Percentiles rank a stretch among this genome's conserved stretches.
phyloP scores from a whole-genome alignment of 2,797 vertebrate species.

The Aselliscus stoliczkanus region DNA sequence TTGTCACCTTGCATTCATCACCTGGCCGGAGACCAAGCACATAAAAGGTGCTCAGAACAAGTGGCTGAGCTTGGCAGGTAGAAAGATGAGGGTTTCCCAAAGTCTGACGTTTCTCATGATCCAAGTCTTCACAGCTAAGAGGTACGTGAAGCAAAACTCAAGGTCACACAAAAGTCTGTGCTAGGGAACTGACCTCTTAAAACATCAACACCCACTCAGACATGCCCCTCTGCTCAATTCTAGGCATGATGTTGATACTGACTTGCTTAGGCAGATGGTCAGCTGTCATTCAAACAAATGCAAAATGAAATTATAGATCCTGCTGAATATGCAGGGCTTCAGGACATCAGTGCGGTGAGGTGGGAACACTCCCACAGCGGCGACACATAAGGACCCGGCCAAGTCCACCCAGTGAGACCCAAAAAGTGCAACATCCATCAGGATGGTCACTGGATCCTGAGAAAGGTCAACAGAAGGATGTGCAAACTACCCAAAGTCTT shows the following conservation, averaged over 20 bases:
- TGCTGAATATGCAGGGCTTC: not conserved
- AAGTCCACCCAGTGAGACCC: not conserved
- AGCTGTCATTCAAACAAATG: not conserved
- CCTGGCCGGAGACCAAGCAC: not conserved
- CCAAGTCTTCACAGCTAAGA: not conserved
- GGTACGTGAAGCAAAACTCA: not conserved
- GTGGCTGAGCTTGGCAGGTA: not conserved
- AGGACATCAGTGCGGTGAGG: not conserved
- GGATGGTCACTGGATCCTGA: not conserved
- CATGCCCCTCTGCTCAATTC: not conserved
- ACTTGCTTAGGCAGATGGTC: not conserved
- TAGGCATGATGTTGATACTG: too few relatives aligned
- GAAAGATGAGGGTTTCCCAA: not conserved
- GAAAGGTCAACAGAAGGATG: not conserved
- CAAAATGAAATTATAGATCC: not conserved
- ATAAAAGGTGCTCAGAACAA: not conserved
- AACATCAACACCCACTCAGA: not conserved
- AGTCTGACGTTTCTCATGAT: not conserved
- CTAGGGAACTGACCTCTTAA: not conserved
- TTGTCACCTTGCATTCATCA: not conserved
- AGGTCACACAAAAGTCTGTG: not conserved
- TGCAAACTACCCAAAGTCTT: not conserved
- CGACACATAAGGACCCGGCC: not conserved
- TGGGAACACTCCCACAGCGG: not conserved
- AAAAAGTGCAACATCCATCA: not conserved